phyloP scores from a whole-genome alignment of 2,797 vertebrate genomes.

The Pantherophis vulpinus region DNA sequence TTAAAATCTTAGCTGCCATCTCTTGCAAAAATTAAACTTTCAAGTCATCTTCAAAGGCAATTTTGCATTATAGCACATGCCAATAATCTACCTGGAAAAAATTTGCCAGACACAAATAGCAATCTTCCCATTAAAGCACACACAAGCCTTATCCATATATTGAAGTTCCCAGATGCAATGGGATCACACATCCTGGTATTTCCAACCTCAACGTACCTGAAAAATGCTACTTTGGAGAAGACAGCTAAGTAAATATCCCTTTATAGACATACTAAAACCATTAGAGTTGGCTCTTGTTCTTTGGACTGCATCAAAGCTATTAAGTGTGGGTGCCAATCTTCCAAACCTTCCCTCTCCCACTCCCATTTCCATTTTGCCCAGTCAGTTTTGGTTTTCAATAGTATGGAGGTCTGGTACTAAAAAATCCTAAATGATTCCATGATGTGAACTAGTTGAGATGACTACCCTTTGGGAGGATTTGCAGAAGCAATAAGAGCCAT shows the following conservation, averaged over 20 bases:
- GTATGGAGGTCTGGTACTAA: not conserved
- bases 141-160: not conserved
- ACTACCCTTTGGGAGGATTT: not conserved
- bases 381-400: not conserved
- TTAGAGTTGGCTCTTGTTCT: not conserved
- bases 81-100: not conserved
- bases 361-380: too few relatives aligned
- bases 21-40: not conserved
- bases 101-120: not conserved
- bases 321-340: not conserved
- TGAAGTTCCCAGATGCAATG: not conserved
- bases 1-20: not conserved
- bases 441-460: not conserved
- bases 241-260: not conserved
- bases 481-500: not conserved
- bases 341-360: too few relatives aligned
- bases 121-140: not conserved
- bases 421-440: not conserved
- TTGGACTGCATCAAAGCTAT: not conserved
- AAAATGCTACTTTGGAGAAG: not conserved
- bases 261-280: not conserved
- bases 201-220: not conserved
- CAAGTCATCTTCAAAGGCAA: not conserved
- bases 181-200: not conserved
- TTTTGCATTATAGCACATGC: not conserved